phyloP scores from a whole-genome alignment of 2,888 invertebrate genomes.

The Sminthurides aquaticus region DNA sequence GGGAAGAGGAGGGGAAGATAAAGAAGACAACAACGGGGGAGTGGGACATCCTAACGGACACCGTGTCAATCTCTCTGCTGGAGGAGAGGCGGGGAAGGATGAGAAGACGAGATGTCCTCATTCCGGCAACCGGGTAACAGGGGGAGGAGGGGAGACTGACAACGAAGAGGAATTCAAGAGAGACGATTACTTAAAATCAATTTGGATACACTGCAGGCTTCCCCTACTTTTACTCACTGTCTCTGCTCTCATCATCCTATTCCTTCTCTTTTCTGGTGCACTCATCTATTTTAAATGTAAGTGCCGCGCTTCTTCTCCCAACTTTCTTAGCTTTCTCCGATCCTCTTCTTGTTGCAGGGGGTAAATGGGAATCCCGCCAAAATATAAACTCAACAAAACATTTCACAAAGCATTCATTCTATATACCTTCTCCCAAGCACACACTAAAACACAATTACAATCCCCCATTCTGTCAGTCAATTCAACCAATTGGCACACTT shows the following conservation, averaged over 20 bases:
- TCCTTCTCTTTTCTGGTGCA: constrained; percentile 39
- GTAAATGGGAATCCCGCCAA: too few species aligned
- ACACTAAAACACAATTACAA: too few species aligned
- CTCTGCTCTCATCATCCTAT: constrained; percentile 35
- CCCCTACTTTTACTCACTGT: constrained; percentile 37
- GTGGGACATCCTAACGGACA: not conserved
- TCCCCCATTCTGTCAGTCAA: too few species aligned
- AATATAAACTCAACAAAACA: too few species aligned
- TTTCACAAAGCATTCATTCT: too few species aligned
- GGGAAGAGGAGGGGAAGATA: not conserved
- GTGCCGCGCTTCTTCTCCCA: too few species aligned
- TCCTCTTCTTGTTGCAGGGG: too few species aligned
- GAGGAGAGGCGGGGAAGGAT: constrained; percentile 25
- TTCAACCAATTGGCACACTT: too few species aligned
- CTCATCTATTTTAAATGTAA: constrained; percentile 41
- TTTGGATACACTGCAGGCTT: constrained; percentile 35
- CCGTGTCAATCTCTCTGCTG: constrained; percentile 20
- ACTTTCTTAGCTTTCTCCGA: too few species aligned
- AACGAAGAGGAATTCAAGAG: constrained; percentile 4
- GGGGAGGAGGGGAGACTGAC: constrained; percentile 23
- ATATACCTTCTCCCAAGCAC: too few species aligned
- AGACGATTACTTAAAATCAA: constrained; percentile 24
- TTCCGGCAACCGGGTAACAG: too few species aligned
- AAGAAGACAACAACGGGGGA: not conserved
- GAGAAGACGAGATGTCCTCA: too few species aligned